These are phyloP conservation scores for Atopsyche davidsoni DNA, from an alignment of 1,140 invertebrate species.

Conservation along the genomic window DNA sequence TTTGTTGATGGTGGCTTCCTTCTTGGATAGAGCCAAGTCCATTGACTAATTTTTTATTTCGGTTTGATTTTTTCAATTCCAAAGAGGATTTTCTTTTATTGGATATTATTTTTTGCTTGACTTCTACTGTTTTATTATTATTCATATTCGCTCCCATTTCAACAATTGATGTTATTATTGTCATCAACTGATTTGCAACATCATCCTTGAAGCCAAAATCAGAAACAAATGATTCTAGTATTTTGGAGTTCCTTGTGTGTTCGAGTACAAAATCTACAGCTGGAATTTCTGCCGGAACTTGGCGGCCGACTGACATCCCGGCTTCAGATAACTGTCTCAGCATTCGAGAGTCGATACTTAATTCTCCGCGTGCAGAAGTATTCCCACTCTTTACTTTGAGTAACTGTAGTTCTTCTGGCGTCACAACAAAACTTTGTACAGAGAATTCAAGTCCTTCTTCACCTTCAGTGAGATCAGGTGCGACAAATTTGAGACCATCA, in stretches of 20 bases:
- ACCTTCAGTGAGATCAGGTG: conserved; percentile 60
- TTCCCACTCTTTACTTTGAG: conserved; percentile 54
- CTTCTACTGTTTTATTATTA: conserved; percentile 36
- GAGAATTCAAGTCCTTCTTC: conserved; percentile 65
- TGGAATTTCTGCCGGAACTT: conserved; percentile 55
- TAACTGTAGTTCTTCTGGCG: conserved; percentile 60
- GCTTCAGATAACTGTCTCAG: conserved; percentile 62
- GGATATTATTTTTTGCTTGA: conserved; percentile 30
- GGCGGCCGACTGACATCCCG: conserved; percentile 62
- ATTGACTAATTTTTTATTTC: conserved; percentile 27
- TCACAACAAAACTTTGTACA: conserved; percentile 69
- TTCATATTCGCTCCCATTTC: conserved; percentile 48
- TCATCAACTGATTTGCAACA: conserved; percentile 47
- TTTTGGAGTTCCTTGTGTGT: conserved; percentile 47
- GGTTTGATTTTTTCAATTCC: conserved; percentile 21
- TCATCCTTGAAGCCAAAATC: conserved; percentile 47
- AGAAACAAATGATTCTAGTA: conserved; percentile 45
- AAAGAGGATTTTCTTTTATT: conserved; percentile 31
- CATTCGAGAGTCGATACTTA: conserved; percentile 61
- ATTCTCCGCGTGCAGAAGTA: conserved; percentile 51
- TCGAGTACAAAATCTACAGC: conserved; percentile 57
- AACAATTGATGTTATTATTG: conserved; percentile 45
- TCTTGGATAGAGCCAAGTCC: conserved; percentile 26
- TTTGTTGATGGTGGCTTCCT: conserved; percentile 34
- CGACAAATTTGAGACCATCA: conserved; percentile 64